Evolutionary conservation across 2,113 vertebrate species (phyloP).

Genomic region (Cheirogaleus medius): DNA sequence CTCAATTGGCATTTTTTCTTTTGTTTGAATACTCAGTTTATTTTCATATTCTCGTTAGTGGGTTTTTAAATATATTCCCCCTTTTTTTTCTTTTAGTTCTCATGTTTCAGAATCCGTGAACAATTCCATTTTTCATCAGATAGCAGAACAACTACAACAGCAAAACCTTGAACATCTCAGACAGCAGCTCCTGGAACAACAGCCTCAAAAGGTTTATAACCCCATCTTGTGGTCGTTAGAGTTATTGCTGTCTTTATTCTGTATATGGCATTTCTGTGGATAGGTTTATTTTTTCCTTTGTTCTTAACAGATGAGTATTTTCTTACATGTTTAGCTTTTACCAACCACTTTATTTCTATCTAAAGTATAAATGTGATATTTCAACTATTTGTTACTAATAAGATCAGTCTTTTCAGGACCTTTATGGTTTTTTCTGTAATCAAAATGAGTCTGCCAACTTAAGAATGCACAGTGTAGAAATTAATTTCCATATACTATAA

Average conservation of each 20-base stretch:
- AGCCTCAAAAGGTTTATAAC: slow-evolving; percentile 89
- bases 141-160: slow-evolving; percentile 97
- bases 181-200: slow-evolving; percentile 94
- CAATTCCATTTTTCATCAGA: slow-evolving; percentile 97
- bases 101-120: slow-evolving; percentile 97
- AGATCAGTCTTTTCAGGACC: background rate
- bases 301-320: background rate
- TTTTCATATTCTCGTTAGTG: background rate
- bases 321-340: background rate
- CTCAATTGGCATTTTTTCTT: background rate
- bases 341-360: background rate
- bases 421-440: background rate
- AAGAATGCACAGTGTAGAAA: background rate
- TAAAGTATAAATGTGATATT: background rate
- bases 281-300: background rate
- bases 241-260: background rate
- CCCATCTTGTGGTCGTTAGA: slow-evolving; percentile 75
- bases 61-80: background rate
- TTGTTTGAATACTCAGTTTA: background rate
- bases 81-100: slow-evolving; percentile 87
- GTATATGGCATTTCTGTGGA: background rate
- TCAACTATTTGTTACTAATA: background rate
- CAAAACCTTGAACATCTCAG: slow-evolving; percentile 98
- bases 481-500: background rate
- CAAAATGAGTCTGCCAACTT: background rate